phyloP scores from a whole-genome alignment of 2,888 invertebrate species.

The Agelastica alni region DNA sequence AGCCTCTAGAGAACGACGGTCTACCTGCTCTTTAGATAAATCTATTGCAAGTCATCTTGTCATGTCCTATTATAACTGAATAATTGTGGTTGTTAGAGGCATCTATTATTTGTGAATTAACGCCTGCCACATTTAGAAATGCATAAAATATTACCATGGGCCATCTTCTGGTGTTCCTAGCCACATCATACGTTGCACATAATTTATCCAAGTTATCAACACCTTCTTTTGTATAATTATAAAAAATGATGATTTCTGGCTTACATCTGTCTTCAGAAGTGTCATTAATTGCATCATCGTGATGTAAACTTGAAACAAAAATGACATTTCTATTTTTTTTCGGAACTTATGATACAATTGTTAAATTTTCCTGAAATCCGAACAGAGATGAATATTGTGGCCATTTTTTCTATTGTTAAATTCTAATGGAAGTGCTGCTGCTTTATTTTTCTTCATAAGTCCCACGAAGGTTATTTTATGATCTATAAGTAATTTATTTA shows the following conservation, averaged over 20 bases:
- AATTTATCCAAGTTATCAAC: not conserved
- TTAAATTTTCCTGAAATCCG: slow-evolving; percentile 24
- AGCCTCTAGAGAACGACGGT: not conserved
- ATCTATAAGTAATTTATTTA: slow-evolving; percentile 24
- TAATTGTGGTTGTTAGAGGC: no score
- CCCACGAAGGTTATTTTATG: slow-evolving; percentile 29
- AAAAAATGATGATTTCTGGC: no score
- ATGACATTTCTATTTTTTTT: slow-evolving; percentile 12
- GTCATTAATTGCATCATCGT: no score
- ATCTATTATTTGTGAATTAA: no score
- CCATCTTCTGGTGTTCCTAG: not conserved
- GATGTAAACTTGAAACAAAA: not conserved
- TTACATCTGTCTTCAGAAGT: no score
- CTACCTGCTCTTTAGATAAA: not conserved
- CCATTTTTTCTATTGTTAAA: slow-evolving; percentile 23
- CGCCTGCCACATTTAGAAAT: not conserved
- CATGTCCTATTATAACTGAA: not conserved
- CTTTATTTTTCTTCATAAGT: slow-evolving; percentile 36
- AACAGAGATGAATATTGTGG: slow-evolving; percentile 23
- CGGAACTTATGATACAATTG: slow-evolving; percentile 9
- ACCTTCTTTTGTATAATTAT: not conserved
- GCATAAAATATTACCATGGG: slow-evolving; percentile 1
- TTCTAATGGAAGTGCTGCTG: slow-evolving; percentile 27
- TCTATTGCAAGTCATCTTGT: not conserved
- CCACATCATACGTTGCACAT: not conserved